These are phyloP conservation scores for Hyaena hyaena DNA, from an alignment of 2,113 vertebrate genomes.

Conservation along the genomic window DNA sequence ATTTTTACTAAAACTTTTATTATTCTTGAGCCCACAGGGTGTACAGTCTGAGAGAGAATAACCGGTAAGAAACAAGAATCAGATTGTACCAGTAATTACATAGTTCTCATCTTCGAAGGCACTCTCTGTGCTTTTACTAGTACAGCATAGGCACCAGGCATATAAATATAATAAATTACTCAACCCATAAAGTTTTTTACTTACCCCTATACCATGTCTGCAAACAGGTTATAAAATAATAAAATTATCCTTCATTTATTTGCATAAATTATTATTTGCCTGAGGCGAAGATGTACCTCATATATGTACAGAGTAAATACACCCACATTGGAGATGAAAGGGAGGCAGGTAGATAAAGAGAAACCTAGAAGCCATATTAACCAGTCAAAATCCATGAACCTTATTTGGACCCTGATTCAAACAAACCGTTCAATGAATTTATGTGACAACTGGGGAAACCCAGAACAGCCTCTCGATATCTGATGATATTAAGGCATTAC, in stretches of 20 bases:
- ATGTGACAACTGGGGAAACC: not conserved
- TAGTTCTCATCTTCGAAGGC: not conserved
- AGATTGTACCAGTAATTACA: not conserved
- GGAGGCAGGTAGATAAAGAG: not conserved
- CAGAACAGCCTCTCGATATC: not conserved
- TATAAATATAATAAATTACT: constrained; percentile 35
- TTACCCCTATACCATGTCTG: not conserved
- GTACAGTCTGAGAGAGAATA: not conserved
- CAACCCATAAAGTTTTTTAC: constrained; percentile 37
- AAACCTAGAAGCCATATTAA: not conserved
- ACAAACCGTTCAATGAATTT: not conserved
- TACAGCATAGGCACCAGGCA: not conserved
- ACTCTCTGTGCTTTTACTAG: not conserved
- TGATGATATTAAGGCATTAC: not conserved
- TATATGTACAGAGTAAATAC: not conserved
- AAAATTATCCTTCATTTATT: constrained; percentile 51
- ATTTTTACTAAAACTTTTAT: constrained; percentile 24
- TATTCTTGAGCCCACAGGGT: not conserved
- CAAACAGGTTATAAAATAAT: constrained; percentile 38
- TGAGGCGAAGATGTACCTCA: not conserved
- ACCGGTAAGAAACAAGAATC: not conserved
- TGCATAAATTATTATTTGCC: constrained; percentile 12
- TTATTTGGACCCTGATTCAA: not conserved
- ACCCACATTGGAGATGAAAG: not conserved
- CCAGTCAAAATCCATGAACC: not conserved